Evolutionary conservation across 2,797 vertebrate genomes (phyloP).

Genomic region (Chiroxiphia lanceolata): DNA sequence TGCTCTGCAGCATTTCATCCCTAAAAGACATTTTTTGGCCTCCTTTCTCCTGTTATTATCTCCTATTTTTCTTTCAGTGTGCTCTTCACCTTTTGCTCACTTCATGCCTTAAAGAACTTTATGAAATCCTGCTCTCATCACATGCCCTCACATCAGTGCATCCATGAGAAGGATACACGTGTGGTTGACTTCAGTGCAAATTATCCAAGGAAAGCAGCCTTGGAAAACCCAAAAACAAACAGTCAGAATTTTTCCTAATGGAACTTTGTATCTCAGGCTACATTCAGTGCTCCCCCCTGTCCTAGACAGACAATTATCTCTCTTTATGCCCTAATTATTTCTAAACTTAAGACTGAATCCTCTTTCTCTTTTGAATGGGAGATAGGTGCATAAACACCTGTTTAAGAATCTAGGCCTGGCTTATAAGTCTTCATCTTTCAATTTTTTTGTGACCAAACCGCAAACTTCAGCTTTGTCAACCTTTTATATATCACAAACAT

Average conservation of each 20-base stretch:
- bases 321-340: conserved; percentile 46
- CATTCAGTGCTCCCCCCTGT: not conserved
- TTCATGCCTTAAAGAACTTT: not conserved
- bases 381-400: not conserved
- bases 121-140: not conserved
- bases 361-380: conserved; percentile 17
- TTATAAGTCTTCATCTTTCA: not conserved
- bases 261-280: not conserved
- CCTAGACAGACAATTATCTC: conserved; percentile 9
- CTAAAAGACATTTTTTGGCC: not conserved
- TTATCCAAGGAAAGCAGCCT: not conserved
- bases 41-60: not conserved
- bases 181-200: not conserved
- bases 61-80: not conserved
- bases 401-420: conserved; percentile 21
- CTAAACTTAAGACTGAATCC: conserved; percentile 47
- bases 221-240: too few relatives aligned
- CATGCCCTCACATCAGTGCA: not conserved
- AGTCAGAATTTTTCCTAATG: not conserved
- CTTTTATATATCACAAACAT: not conserved
- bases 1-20: not conserved
- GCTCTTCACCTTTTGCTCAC: not conserved
- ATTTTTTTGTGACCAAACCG: not conserved
- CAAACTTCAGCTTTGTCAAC: not conserved
- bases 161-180: not conserved